Evolutionary conservation across 2,888 invertebrate genomes (phyloP), one percentile per base, ranked within the genome.

Genomic region (Agrochola circellaris): DNA sequence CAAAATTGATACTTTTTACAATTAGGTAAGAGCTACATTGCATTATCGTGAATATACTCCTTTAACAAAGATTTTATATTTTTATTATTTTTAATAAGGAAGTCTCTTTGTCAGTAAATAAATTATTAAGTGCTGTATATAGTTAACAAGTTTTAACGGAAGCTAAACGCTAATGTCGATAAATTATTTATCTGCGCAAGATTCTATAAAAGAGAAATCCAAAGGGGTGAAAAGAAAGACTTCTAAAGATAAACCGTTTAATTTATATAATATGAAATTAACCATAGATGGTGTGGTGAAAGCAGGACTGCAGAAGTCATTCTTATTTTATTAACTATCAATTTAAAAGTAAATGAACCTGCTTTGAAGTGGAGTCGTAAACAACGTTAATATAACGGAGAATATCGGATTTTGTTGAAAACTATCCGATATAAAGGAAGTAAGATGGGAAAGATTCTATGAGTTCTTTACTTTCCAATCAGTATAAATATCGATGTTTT

Each of bases 311-410:
- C 73, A 77, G 45, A 82, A 73, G 67, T 82, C 80, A 85, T 92
- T 91, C 92, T 88, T 88, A 90, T 92, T 93, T 93, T 93, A 93
- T 90, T 89, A 89, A 81, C 91, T 85, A 90, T 90, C 87, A 89
- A 82, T 82, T 82, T 81, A 75, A 61, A 66, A 62, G 48, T 73
- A 82, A 83, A 82, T 87, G 82, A 79, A 73, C 86, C 70, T 87
- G 80, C 79, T 65, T 77, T 79, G 34, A 42, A 61, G 70, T 66
- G 5, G 42, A 30, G 61, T 83, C 81, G 73, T 82, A 85, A 84
- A 84, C 65, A 58, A 26, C 51, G 23, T 79, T 77, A 75, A 67
- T 66, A 71, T 77, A 42, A 66, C 60, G 23, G 45, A 72, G 64
- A 71, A 79, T 51, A 82, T 75, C 34, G 67, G 68, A 76, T 81